phyloP scores from a whole-genome alignment of 2,113 vertebrate species.

The Xiphophorus hellerii region DNA sequence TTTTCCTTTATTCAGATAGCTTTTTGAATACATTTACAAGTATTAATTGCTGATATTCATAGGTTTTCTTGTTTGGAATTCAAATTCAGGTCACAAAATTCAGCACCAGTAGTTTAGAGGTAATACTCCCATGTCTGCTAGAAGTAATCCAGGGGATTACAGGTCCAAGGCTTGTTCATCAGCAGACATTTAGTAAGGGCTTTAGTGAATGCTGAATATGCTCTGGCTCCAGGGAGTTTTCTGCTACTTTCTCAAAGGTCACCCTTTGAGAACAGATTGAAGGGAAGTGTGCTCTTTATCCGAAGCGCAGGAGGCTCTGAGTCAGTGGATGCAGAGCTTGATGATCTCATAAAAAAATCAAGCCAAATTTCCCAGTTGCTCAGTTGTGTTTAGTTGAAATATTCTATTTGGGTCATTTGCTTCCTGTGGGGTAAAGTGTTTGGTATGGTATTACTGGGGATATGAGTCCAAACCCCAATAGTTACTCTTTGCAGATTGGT shows the following conservation, averaged over 20 bases:
- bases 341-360: constrained; percentile 64
- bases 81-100: not conserved
- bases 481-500: not conserved
- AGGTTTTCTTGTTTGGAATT: not conserved
- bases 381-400: constrained; percentile 55
- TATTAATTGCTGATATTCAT: not conserved
- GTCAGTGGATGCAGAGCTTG: constrained; percentile 61
- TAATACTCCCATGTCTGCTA: not conserved
- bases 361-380: constrained; percentile 62
- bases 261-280: constrained; percentile 64
- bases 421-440: constrained; percentile 36
- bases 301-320: constrained; percentile 55
- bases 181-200: constrained; percentile 40
- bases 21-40: not conserved
- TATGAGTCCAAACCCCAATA: constrained; percentile 8
- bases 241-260: constrained; percentile 61
- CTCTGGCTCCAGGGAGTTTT: constrained; percentile 61
- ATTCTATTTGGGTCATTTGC: constrained; percentile 55
- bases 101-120: not conserved
- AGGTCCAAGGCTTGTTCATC: constrained; percentile 55
- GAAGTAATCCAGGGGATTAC: not conserved
- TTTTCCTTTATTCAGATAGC: constrained; percentile 8
- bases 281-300: constrained; percentile 72
- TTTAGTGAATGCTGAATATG: constrained; percentile 55
- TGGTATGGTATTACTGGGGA: not conserved